Evolutionary conservation across 2,797 vertebrate species (phyloP).

Genomic region (Ciconia nigra): DNA sequence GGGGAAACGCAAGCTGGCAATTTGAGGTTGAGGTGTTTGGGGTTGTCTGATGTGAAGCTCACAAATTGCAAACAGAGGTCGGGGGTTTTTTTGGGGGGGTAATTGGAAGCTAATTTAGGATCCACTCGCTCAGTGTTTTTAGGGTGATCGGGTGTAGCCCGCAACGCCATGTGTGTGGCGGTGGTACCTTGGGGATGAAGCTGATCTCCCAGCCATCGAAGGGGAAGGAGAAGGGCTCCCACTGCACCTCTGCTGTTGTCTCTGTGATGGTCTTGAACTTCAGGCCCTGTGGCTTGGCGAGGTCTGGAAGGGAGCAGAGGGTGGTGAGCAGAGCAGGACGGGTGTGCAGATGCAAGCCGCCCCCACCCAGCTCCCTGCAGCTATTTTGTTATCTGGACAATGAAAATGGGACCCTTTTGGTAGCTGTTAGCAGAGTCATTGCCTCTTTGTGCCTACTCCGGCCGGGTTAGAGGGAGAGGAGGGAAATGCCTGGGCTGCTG

Average conservation of each 20-base stretch:
- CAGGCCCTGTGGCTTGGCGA: conserved; percentile 90
- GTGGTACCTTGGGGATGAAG: conserved; percentile 93
- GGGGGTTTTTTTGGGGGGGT: not conserved
- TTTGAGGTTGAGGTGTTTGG: not conserved
- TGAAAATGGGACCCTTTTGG: not conserved
- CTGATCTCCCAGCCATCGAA: conserved; percentile 99
- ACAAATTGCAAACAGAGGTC: not conserved
- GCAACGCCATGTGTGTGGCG: fast-evolving
- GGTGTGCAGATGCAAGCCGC: fast-evolving
- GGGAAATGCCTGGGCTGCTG: not conserved
- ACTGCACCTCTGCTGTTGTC: conserved; percentile 94
- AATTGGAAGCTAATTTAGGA: not conserved
- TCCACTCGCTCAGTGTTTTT: fast-evolving
- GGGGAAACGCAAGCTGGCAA: not conserved
- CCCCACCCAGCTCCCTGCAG: not conserved
- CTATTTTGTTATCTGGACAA: not conserved
- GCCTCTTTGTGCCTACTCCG: fast-evolving
- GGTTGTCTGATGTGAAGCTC: not conserved
- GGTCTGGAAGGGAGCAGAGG: conserved; percentile 81
- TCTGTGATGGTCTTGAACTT: conserved; percentile 96
- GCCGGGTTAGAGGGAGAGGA: not conserved
- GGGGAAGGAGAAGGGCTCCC: conserved; percentile 92
- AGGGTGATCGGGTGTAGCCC: fast-evolving
- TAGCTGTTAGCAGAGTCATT: not conserved
- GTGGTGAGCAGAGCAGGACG: not conserved